phyloP scores from a whole-genome alignment of 2,113 vertebrate species.

The Phylloscopus whistleri region DNA sequence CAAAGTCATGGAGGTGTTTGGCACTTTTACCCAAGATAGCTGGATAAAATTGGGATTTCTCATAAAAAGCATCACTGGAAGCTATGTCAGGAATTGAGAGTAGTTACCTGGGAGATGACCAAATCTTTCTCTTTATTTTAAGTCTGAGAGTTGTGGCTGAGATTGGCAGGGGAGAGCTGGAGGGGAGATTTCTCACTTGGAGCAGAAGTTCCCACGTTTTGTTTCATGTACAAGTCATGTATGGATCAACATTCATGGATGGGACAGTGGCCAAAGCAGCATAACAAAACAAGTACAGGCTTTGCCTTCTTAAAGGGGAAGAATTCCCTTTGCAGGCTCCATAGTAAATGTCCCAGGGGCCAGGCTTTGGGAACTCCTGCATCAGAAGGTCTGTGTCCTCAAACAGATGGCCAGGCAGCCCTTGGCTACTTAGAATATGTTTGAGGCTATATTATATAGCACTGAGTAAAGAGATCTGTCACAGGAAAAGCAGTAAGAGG shows the following conservation, averaged over 20 bases:
- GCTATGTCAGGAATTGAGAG: background rate
- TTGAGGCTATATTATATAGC: constrained; percentile 45
- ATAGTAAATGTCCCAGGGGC: background rate
- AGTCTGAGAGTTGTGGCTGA: background rate
- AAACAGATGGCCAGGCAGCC: constrained; percentile 35
- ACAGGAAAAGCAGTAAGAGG: background rate
- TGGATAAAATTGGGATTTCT: background rate
- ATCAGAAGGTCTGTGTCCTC: constrained; percentile 39
- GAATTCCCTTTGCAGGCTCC: background rate
- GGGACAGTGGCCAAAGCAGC: background rate
- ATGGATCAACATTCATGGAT: background rate
- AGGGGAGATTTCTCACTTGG: background rate
- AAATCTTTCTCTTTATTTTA: background rate
- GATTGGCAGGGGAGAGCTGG: background rate
- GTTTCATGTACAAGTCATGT: background rate
- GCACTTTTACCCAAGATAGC: background rate
- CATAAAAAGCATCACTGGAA: background rate
- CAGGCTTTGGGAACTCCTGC: constrained; percentile 37
- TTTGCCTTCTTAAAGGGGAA: background rate
- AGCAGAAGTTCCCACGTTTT: background rate
- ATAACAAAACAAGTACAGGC: background rate
- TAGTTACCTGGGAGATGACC: background rate
- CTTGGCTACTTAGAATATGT: constrained; percentile 45
- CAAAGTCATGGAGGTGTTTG: background rate
- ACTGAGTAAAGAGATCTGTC: constrained; percentile 43